Evolutionary conservation across 1,140 invertebrate species (phyloP), one percentile per base, ranked within the genome.

Genomic region (Ips typographus): DNA sequence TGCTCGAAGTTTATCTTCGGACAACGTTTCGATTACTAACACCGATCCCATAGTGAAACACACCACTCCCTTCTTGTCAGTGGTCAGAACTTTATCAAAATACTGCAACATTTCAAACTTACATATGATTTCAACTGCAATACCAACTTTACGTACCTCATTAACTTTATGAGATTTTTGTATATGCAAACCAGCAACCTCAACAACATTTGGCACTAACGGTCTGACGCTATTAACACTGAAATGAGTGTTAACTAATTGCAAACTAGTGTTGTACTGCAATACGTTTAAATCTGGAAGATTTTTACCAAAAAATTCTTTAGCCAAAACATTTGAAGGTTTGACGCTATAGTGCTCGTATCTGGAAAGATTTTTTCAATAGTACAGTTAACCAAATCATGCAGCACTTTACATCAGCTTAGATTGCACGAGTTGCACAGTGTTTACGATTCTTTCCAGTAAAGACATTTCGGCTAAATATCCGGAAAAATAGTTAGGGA

Each of bases 391-490:
- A 49, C 22, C 22, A 22, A 22, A 22, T 22, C 22, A 22, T 22
- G 22, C 22, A 22, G 8, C 38, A 42, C 57, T 59, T 22, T 40
- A 59, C 57, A 59, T n/a, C 8, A 59, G n/a, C 42, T 59, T 59
- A 7, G 57, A 3, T 42, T 42, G 39, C 1, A 73, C 1, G 36
- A 71, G n/a, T 2, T 52, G 41, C 44, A 73, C 47, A 1, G 72
- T 70, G 63, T 83, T 82, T 36, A 71, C 53, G 0, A 87, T n/a
- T 42, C 89, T 80, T 55, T 89, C 79, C 2, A 75, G 49, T 58
- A 90, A 88, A 2, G 70, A 80, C 84, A 91, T 85, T 2, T 80
- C 78, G 2, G 77, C 76, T 0, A 78, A 73, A 40, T 79, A 82
- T 0, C 78, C 73, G 1, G 83, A 72, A 37, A 85, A 86, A 47